Conservation (phyloP, 2,797 vertebrate species). For the Xenops minutus region DNA sequence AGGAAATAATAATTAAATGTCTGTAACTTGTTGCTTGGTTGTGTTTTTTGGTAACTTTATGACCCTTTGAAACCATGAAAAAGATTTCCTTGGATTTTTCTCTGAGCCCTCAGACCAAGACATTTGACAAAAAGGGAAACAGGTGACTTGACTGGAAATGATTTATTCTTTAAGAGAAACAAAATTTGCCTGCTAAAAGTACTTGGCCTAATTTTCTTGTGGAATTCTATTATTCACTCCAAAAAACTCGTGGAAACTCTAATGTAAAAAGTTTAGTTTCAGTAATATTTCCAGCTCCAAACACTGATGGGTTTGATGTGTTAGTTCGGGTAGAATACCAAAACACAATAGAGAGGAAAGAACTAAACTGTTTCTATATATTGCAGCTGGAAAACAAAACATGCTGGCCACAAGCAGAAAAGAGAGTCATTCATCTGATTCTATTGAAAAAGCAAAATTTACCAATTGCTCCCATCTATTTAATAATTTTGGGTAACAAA, state of each 20-base stretch:
- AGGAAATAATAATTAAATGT: not conserved
- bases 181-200: not conserved
- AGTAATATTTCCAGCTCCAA: not conserved
- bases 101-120: not conserved
- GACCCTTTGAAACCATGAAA: not conserved
- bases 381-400: not conserved
- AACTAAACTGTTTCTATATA: not conserved
- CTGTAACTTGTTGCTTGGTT: not conserved
- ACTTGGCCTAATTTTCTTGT: not conserved
- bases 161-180: not conserved
- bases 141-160: not conserved
- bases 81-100: not conserved
- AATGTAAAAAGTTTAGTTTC: not conserved
- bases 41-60: not conserved
- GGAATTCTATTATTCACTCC: not conserved
- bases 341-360: not conserved
- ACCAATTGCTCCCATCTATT: not conserved
- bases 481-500: not conserved
- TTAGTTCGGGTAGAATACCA: not conserved
- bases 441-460: not conserved
- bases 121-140: not conserved
- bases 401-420: not conserved
- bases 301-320: fast-evolving
- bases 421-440: not conserved
- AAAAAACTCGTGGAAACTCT: not conserved